Conservation (phyloP, 2,113 vertebrate species). For the Cryptoleucopteryx plumbea region DNA sequence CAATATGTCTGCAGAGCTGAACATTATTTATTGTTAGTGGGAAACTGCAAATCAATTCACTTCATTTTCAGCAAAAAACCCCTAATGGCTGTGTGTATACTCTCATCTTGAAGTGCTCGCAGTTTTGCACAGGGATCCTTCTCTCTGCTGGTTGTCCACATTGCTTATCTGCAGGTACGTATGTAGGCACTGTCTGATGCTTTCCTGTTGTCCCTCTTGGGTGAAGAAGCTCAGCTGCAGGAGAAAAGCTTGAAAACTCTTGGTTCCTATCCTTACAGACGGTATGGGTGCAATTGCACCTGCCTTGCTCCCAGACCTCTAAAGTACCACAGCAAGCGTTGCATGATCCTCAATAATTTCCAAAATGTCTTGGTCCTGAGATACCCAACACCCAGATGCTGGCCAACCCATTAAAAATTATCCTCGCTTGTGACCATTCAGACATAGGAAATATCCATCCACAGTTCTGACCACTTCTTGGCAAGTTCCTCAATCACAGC, state of each 20-base stretch:
- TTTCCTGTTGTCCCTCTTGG: not conserved
- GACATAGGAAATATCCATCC: not conserved
- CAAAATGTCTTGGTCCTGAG: not conserved
- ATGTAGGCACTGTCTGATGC: not conserved
- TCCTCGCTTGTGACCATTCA: not conserved
- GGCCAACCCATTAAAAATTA: not conserved
- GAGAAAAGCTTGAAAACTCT: not conserved
- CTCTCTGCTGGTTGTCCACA: not conserved
- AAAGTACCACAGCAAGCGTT: not conserved
- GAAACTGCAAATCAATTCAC: not conserved
- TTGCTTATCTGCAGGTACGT: not conserved
- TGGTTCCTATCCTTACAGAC: not conserved
- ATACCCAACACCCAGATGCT: not conserved
- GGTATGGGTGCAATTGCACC: not conserved
- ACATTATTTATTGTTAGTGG: not conserved
- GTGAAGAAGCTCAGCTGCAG: not conserved
- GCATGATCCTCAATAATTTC: not conserved
- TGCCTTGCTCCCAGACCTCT: not conserved
- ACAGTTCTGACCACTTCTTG: not conserved
- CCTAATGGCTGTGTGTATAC: accelerated
- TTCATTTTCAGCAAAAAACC: not conserved
- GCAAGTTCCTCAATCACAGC: not conserved
- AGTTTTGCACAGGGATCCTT: not conserved
- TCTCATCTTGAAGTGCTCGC: not conserved
- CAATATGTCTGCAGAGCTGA: not conserved